These are phyloP conservation scores for Vannuccia rotundouncinata DNA, from an alignment of 2,888 invertebrate genomes.

Conservation along the genomic window DNA sequence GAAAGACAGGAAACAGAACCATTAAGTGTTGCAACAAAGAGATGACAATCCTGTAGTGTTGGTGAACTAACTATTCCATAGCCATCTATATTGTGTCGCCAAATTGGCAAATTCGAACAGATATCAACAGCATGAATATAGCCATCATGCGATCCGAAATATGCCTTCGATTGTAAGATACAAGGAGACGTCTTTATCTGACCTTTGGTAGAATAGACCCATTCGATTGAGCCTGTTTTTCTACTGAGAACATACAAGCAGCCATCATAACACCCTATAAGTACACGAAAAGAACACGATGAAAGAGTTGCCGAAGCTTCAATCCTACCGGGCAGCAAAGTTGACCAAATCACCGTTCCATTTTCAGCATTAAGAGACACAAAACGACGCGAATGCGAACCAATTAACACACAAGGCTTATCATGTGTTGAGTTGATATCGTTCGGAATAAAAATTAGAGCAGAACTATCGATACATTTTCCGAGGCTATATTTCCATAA, in stretches of 20 bases:
- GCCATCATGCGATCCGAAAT: not conserved
- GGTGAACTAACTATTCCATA: not conserved
- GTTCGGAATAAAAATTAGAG: not conserved
- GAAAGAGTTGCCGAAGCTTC: not conserved
- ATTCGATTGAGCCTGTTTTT: not conserved
- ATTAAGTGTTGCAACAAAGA: not conserved
- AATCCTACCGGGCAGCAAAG: not conserved
- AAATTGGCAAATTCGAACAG: not conserved
- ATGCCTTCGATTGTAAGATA: not conserved
- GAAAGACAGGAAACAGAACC: not conserved
- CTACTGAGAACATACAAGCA: not conserved
- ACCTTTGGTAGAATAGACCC: not conserved
- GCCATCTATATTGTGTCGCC: not conserved
- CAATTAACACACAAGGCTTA: not conserved
- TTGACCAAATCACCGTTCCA: not conserved
- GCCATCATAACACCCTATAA: not conserved
- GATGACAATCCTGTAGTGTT: not conserved
- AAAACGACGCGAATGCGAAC: not conserved
- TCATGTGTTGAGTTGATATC: not conserved
- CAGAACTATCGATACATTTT: not conserved
- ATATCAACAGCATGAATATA: not conserved
- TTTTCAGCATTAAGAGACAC: not conserved
- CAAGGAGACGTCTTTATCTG: not conserved
- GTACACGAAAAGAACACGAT: not conserved
- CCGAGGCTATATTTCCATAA: not conserved